phyloP scores from a whole-genome alignment of 2,888 invertebrate species.

The Ischnura elegans region DNA sequence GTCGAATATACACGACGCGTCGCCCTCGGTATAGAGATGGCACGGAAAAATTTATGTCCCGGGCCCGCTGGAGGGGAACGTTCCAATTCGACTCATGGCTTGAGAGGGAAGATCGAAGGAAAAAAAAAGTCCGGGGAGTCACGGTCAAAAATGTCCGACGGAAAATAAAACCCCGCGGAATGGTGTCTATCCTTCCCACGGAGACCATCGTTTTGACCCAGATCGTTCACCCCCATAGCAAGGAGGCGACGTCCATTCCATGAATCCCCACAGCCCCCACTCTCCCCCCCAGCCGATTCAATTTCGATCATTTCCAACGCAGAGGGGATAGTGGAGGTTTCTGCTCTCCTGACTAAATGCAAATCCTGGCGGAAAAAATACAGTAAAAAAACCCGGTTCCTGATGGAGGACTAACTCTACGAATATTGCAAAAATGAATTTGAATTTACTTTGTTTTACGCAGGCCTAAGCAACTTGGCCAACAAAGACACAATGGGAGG shows the following conservation, averaged over 20 bases:
- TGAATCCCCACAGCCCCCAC: no score
- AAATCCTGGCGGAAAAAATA: not conserved
- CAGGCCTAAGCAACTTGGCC: no score
- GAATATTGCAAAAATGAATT: no score
- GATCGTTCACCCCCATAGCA: not conserved
- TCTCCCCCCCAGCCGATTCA: no score
- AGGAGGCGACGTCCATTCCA: not conserved
- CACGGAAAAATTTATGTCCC: not conserved
- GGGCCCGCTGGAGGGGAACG: not conserved
- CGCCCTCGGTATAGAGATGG: not conserved
- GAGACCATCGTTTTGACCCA: constrained; percentile 8
- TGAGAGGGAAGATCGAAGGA: not conserved
- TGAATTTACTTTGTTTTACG: no score
- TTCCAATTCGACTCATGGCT: constrained; percentile 1
- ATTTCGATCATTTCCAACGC: constrained; percentile 25
- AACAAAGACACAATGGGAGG: no score
- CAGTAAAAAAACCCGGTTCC: no score
- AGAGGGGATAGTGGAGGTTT: not conserved
- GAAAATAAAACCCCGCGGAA: not conserved
- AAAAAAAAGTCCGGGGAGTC: not conserved
- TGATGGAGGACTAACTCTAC: no score
- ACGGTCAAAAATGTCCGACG: constrained; percentile 29
- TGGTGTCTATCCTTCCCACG: not conserved
- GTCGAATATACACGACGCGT: not conserved
- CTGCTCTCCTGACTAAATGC: not conserved